Evolutionary conservation across 1,140 invertebrate species (phyloP), one percentile per base, ranked within the genome.

Genomic region (Drosophila ficusphila): DNA sequence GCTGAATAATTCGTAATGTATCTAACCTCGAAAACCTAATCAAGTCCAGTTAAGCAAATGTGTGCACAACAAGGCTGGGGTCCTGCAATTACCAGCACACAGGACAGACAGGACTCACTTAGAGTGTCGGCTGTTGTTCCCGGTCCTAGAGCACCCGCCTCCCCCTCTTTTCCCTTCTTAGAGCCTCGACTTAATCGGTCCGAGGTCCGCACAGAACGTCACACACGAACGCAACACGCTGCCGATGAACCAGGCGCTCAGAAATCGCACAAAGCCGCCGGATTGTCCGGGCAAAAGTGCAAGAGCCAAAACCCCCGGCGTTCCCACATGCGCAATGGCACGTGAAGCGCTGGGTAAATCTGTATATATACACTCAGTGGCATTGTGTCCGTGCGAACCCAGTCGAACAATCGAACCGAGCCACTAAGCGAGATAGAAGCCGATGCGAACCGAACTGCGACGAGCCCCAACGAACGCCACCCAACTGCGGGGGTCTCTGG

Each of bases 181-280:
- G n/a, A n/a, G n/a, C n/a, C 7, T 1, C 41, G 16, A 27, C 61
- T 48, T 38, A 52, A 65, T 42, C 46, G 81, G 58, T 58, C 65
- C 34, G 52, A 58, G 54, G 36, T 27, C 56, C 51, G 78, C 82
- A 86, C 81, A 79, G 81, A 89, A 89, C 89, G 89, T 90, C 89
- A 90, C 89, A 90, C 89, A 90, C 89, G 89, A 90, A 90, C 83
- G 79, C 79, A 89, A 89, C 38, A 65, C 89, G 89, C 82, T 85
- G 89, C 76, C 64, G 67, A 36, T 39, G 39, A 57, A 90, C 52
- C 73, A 90, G 89, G 89, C 89, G 83, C 46, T 31, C 89, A 90
- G 86, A 61, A 67, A 11, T 7, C 12, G n/a, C n/a, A n/a, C n/a
- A n/a, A 27, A 27, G 8, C 3, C 25, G 12, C 21, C 39, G 6